Evolutionary conservation across 2,797 vertebrate genomes (phyloP).

Genomic region (Xerus rutilus): DNA sequence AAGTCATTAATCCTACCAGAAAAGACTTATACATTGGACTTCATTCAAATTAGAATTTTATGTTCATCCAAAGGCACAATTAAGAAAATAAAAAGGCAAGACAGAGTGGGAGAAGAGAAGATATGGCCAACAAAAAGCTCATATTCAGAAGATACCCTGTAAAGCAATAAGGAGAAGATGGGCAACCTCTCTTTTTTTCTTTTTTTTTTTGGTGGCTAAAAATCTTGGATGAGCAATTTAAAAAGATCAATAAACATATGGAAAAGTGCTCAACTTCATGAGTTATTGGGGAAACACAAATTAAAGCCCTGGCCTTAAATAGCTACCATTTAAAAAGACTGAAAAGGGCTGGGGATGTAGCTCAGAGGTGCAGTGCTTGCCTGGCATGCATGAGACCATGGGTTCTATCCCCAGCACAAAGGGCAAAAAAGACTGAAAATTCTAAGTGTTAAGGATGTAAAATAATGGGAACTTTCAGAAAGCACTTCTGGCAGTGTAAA

Average conservation of each 20-base stretch:
- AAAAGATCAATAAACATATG: neutral
- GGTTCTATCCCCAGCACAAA: neutral
- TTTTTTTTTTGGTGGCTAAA: neutral
- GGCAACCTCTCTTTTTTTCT: neutral
- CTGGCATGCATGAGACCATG: no score
- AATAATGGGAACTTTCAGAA: neutral
- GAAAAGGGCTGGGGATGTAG: neutral
- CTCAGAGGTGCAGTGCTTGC: no score
- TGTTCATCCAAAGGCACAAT: neutral
- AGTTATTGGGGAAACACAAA: neutral
- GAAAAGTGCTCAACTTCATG: neutral
- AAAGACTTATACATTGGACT: neutral
- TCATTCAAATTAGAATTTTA: neutral
- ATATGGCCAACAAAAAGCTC: neutral
- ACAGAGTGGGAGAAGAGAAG: neutral
- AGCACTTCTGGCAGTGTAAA: neutral
- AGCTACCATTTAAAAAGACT: neutral
- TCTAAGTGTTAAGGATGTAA: neutral
- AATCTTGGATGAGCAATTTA: neutral
- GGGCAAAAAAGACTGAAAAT: neutral
- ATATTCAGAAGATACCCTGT: neutral
- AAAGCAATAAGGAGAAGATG: neutral
- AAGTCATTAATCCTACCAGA: neutral
- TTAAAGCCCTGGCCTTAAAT: neutral
- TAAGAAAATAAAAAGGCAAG: slow-evolving; percentile 8